These are phyloP conservation scores for Troides oblongomaculatus DNA, from an alignment of 2,888 invertebrate species.

Conservation along the genomic window DNA sequence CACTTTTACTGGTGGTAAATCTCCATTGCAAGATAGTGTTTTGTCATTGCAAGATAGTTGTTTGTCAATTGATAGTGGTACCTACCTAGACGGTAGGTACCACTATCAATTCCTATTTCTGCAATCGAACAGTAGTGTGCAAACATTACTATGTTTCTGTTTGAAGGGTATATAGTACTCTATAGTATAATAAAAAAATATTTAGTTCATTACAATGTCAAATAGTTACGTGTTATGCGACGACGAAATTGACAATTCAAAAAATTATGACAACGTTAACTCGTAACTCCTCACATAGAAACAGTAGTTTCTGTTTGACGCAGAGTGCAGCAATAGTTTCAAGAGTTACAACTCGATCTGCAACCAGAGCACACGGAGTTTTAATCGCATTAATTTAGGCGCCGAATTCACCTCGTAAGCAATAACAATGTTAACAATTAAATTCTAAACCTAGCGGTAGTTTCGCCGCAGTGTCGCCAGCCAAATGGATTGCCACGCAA, in stretches of 20 bases:
- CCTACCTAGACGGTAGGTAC: too few relatives aligned
- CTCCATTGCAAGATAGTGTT: too few relatives aligned
- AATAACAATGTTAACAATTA: conserved; percentile 52
- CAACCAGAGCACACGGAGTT: conserved; percentile 16
- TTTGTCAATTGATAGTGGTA: too few relatives aligned
- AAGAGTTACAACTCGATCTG: conserved; percentile 6
- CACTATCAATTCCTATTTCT: too few relatives aligned
- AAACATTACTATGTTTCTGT: too few relatives aligned
- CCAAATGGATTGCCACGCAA: conserved; percentile 72
- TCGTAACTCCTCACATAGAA: background rate
- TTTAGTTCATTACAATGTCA: background rate
- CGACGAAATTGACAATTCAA: background rate
- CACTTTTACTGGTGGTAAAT: too few relatives aligned
- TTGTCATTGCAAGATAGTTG: too few relatives aligned
- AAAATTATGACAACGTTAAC: background rate
- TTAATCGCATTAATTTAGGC: conserved; percentile 33
- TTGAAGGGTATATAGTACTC: too few relatives aligned
- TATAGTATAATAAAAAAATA: too few relatives aligned
- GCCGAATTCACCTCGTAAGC: conserved; percentile 31
- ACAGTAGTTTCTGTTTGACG: conserved; percentile 7
- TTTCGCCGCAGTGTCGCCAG: conserved; percentile 60
- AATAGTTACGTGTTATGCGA: background rate
- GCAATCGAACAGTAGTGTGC: too few relatives aligned
- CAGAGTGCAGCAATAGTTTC: conserved; percentile 5
- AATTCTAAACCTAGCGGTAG: conserved; percentile 53